phyloP scores from a whole-genome alignment of 1,140 invertebrate genomes.

The Drosophila subobscura region DNA sequence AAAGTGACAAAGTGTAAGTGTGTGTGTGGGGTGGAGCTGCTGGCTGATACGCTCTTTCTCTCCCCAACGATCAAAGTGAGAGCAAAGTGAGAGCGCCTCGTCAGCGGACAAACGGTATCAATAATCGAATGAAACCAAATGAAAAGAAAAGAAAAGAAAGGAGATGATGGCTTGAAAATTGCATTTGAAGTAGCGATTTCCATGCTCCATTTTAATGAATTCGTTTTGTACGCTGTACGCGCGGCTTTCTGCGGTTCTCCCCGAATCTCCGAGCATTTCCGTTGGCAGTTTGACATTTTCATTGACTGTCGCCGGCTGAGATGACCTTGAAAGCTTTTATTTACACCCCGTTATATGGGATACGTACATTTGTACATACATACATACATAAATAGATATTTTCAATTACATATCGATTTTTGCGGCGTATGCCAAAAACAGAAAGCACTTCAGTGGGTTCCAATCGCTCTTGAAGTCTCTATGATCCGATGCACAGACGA shows the following conservation, averaged over 20 bases:
- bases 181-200: constrained; percentile 42
- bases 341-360: background rate
- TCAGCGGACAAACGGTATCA: constrained; percentile 24
- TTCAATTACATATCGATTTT: background rate
- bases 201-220: constrained; percentile 52
- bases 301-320: background rate
- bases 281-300: constrained; percentile 19
- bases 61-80: constrained; percentile 16
- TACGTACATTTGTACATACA: no score
- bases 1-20: constrained; percentile 52
- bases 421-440: background rate
- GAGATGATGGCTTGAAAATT: constrained; percentile 26
- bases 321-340: constrained; percentile 27
- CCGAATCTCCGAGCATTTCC: constrained; percentile 1
- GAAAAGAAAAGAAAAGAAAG: constrained; percentile 2
- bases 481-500: no score
- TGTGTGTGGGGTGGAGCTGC: constrained; percentile 21
- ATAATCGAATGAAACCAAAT: constrained; percentile 38
- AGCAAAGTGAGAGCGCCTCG: constrained; percentile 44
- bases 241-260: background rate
- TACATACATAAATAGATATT: background rate
- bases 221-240: constrained; percentile 1
- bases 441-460: background rate
- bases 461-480: no score
- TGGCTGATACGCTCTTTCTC: constrained; percentile 3